These are phyloP conservation scores for Bryconaethiops microstoma DNA, from an alignment of 2,797 vertebrate species.

Conservation along the genomic window DNA sequence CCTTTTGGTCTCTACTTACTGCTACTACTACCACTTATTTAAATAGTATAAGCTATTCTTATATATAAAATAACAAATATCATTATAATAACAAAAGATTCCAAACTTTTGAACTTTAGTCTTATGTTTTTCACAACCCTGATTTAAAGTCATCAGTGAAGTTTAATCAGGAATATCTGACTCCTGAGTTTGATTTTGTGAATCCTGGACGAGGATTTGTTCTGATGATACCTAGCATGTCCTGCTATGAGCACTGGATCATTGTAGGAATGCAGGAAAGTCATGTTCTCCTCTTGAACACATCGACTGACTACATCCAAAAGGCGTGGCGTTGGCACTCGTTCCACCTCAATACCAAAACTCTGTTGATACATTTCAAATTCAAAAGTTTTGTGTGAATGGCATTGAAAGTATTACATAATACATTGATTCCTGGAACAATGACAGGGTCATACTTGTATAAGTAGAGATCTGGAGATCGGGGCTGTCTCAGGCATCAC, in stretches of 20 bases:
- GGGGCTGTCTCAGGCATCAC: constrained; percentile 82
- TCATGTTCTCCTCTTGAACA: constrained; percentile 74
- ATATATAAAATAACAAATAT: too few relatives aligned
- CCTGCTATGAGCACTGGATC: constrained; percentile 80
- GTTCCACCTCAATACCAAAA: constrained; percentile 78
- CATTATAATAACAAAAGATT: too few relatives aligned
- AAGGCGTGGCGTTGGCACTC: constrained; percentile 68
- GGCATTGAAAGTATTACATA: not conserved
- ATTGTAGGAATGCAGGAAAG: constrained; percentile 78
- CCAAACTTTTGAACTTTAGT: too few relatives aligned
- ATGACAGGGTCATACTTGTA: constrained; percentile 67
- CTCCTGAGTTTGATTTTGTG: not conserved
- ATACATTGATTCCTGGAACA: not conserved
- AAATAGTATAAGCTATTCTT: too few relatives aligned
- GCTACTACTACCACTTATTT: too few relatives aligned
- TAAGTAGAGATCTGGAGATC: constrained; percentile 73
- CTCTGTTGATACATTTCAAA: constrained; percentile 62
- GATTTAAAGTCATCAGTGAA: too few relatives aligned
- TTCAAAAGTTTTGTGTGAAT: not conserved
- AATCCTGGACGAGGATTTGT: not conserved
- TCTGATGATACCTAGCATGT: constrained; percentile 73
- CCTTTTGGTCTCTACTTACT: too few relatives aligned
- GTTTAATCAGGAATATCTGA: too few relatives aligned
- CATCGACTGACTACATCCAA: constrained; percentile 76
- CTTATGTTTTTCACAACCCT: too few relatives aligned